phyloP scores from a whole-genome alignment of 1,140 invertebrate species.

The Solenopsis fugax region DNA sequence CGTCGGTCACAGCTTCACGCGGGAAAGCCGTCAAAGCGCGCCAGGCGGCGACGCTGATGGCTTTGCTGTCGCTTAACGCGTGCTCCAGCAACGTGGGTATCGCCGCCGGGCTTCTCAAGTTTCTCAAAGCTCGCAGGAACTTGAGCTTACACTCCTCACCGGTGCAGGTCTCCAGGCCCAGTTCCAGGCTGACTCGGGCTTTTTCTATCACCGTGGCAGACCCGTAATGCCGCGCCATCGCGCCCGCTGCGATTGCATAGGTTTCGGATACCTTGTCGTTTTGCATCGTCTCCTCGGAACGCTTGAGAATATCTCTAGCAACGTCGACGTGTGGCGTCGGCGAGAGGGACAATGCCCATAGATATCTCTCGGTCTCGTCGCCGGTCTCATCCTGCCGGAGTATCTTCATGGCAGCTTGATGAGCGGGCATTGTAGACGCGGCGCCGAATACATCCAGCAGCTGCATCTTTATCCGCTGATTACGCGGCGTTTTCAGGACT shows the following conservation, averaged over 20 bases:
- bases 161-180: slow-evolving; percentile 87
- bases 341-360: slow-evolving; percentile 90
- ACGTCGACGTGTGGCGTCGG: slow-evolving; percentile 85
- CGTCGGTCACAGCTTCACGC: slow-evolving; percentile 80
- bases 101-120: slow-evolving; percentile 88
- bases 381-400: slow-evolving; percentile 88
- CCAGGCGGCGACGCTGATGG: slow-evolving; percentile 89
- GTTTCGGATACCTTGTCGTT: slow-evolving; percentile 89
- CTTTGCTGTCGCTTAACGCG: slow-evolving; percentile 85
- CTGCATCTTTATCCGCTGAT: slow-evolving; percentile 87
- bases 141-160: slow-evolving; percentile 88
- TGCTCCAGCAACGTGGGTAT: slow-evolving; percentile 88
- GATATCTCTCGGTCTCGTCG: slow-evolving; percentile 90
- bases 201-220: slow-evolving; percentile 80
- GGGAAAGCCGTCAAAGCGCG: slow-evolving; percentile 89
- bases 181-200: slow-evolving; percentile 85
- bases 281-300: slow-evolving; percentile 85
- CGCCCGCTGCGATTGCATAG: slow-evolving; percentile 88
- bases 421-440: slow-evolving; percentile 89
- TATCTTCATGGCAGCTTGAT: slow-evolving; percentile 90
- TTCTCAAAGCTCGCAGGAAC: slow-evolving; percentile 90
- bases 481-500: slow-evolving; percentile 86
- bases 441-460: slow-evolving; percentile 91
- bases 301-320: slow-evolving; percentile 87
- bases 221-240: slow-evolving; percentile 87